These are phyloP conservation scores for Gallinago paraguaiae DNA, from an alignment of 2,113 vertebrate species.

Conservation along the genomic window DNA sequence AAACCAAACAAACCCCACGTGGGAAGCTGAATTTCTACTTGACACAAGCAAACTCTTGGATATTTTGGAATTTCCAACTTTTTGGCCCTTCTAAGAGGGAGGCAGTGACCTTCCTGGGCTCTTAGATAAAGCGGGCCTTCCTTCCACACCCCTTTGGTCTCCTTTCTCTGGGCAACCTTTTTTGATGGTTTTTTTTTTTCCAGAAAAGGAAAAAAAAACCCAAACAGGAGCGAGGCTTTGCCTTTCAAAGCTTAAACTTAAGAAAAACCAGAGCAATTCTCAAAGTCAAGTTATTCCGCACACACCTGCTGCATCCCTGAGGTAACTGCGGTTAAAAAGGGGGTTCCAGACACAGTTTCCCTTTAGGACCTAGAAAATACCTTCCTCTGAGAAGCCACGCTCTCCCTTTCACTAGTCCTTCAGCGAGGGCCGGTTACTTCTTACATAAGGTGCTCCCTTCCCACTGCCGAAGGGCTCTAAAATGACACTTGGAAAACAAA, in stretches of 20 bases:
- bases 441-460: neutral
- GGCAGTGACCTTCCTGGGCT: fast-evolving
- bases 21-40: neutral
- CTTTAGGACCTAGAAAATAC: neutral
- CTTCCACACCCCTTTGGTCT: neutral
- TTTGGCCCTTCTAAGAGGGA: neutral
- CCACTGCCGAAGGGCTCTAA: neutral
- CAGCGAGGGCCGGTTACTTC: neutral
- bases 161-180: neutral
- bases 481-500: neutral
- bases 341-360: neutral
- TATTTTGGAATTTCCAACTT: neutral
- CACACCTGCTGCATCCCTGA: neutral
- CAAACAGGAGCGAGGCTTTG: neutral
- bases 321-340: neutral
- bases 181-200: neutral
- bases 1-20: too few species aligned
- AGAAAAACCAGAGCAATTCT: neutral
- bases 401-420: neutral
- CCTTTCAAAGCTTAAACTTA: neutral
- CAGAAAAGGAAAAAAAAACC: too few species aligned
- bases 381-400: neutral
- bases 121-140: neutral
- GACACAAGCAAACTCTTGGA: neutral
- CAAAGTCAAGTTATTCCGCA: neutral